Conservation (phyloP, 2,113 vertebrate genomes). For the Chionodraco myersi region DNA sequence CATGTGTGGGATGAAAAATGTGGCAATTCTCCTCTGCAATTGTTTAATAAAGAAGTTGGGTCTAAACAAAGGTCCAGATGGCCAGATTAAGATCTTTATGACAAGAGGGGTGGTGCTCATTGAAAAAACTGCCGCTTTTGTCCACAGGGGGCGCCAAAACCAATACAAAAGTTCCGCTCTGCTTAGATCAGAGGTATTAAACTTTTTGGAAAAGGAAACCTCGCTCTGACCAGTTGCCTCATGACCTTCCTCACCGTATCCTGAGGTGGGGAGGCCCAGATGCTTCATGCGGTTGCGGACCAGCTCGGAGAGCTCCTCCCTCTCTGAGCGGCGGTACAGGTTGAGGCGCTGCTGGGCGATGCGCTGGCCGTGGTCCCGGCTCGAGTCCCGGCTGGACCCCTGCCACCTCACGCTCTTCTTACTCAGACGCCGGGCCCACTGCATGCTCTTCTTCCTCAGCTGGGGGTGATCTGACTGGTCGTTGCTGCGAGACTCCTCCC, state of each 20-base stretch:
- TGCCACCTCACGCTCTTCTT: slow-evolving; percentile 80
- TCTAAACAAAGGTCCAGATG: too few species aligned
- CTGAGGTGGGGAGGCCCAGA: slow-evolving; percentile 94
- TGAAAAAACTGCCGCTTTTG: too few species aligned
- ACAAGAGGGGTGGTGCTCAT: too few species aligned
- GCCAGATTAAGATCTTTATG: too few species aligned
- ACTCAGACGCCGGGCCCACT: slow-evolving; percentile 94
- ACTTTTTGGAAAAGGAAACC: background rate
- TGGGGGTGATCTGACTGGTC: slow-evolving; percentile 92
- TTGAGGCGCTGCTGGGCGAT: slow-evolving; percentile 92
- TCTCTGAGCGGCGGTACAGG: slow-evolving; percentile 91
- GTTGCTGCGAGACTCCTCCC: slow-evolving; percentile 82
- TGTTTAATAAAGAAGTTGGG: too few species aligned
- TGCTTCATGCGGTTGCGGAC: slow-evolving; percentile 99
- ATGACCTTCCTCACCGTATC: slow-evolving; percentile 89
- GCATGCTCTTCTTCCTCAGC: slow-evolving; percentile 96
- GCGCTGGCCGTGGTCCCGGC: slow-evolving; percentile 84
- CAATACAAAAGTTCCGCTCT: too few species aligned
- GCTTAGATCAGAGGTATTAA: too few species aligned
- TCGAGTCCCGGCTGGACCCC: slow-evolving; percentile 66
- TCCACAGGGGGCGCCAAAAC: too few species aligned
- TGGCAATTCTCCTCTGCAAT: too few species aligned
- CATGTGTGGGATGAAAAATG: too few species aligned
- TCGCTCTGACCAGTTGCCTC: background rate
- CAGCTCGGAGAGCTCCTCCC: slow-evolving; percentile 96